Conservation (phyloP, 2,797 vertebrate species). For the Synanceia verrucosa region DNA sequence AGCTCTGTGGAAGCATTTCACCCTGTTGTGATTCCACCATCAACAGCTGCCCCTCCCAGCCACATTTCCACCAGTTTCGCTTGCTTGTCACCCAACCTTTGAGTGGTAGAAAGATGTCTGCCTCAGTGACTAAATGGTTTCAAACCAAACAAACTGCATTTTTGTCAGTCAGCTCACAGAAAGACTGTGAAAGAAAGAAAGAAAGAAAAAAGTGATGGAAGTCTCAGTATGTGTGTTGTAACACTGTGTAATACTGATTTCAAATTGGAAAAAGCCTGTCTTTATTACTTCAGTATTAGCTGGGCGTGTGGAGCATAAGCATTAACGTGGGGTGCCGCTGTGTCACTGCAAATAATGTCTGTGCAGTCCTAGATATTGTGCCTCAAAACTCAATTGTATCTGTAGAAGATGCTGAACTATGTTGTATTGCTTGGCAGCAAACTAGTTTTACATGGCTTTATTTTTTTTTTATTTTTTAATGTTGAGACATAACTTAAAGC, state of each 20-base stretch:
- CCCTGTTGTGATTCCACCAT: conserved; percentile 48
- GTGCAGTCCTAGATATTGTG: conserved; percentile 8
- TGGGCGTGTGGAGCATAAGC: conserved; percentile 37
- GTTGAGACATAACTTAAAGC: conserved; percentile 44
- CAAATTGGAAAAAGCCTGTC: conserved; percentile 61
- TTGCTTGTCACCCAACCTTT: conserved; percentile 36
- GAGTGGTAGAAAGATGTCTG: conserved; percentile 21
- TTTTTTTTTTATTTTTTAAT: conserved; percentile 35
- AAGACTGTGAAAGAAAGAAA: neutral
- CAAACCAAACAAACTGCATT: conserved; percentile 12
- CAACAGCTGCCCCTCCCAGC: conserved; percentile 24
- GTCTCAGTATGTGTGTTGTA: conserved; percentile 64
- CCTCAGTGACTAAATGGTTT: conserved; percentile 46
- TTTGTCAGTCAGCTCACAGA: conserved; percentile 49
- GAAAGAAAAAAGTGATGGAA: conserved; percentile 12
- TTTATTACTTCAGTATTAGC: conserved; percentile 63
- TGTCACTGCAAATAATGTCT: conserved; percentile 36
- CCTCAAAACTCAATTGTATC: conserved; percentile 29
- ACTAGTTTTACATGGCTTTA: conserved; percentile 35
- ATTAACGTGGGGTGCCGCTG: conserved; percentile 36
- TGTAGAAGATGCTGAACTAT: neutral
- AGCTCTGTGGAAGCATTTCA: conserved; percentile 48
- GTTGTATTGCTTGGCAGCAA: conserved; percentile 7
- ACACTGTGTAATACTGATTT: conserved; percentile 56
- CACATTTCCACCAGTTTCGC: conserved; percentile 25